phyloP scores from a whole-genome alignment of 2,888 invertebrate genomes.

The Trachelus iudaicus region DNA sequence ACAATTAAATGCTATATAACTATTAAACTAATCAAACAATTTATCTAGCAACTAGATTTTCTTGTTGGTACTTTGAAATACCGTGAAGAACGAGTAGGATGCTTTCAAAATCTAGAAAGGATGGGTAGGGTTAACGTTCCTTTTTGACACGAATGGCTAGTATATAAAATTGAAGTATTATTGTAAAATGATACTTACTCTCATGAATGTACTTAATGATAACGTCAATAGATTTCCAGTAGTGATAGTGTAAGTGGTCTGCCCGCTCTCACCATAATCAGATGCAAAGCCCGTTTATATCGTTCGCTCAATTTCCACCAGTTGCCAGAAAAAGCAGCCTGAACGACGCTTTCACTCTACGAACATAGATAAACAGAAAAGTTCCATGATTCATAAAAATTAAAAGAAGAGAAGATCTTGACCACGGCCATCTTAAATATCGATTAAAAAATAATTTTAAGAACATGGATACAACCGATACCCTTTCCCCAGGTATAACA shows the following conservation, averaged over 20 bases:
- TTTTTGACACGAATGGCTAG: background rate
- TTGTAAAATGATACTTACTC: slow-evolving; percentile 31
- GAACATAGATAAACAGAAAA: slow-evolving; percentile 5
- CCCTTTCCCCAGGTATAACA: background rate
- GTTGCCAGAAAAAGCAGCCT: slow-evolving; percentile 40
- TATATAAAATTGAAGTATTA: background rate
- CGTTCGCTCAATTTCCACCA: slow-evolving; percentile 46
- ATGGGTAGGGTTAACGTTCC: background rate
- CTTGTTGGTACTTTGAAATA: slow-evolving; percentile 37
- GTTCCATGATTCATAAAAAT: background rate
- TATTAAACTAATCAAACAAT: background rate
- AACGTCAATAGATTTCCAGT: slow-evolving; percentile 45
- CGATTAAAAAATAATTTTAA: background rate
- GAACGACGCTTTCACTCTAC: slow-evolving; percentile 41
- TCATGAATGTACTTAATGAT: slow-evolving; percentile 47
- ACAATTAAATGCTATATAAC: background rate
- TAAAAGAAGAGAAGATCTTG: background rate
- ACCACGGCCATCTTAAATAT: background rate
- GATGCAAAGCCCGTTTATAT: slow-evolving; percentile 40
- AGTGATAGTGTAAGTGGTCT: slow-evolving; percentile 36
- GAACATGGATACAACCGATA: background rate
- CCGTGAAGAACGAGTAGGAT: slow-evolving; percentile 52
- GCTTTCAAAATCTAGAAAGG: slow-evolving; percentile 44
- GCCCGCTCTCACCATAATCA: slow-evolving; percentile 42
- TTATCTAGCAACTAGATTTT: background rate